Conservation (phyloP, 2,113 vertebrate genomes). For the Nibea coibor region DNA sequence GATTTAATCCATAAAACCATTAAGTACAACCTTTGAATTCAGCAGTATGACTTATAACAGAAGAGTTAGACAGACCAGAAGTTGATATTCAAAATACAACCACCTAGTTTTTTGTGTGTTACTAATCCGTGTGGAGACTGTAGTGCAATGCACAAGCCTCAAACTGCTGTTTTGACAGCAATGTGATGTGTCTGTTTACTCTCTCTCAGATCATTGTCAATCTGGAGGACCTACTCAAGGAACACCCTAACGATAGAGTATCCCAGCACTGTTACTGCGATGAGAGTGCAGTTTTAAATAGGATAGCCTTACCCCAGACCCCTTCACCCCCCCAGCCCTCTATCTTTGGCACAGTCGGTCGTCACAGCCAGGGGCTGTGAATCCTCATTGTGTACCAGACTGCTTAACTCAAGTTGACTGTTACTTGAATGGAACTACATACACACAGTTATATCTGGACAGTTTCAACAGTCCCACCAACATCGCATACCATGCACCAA, state of each 20-base stretch:
- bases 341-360: slow-evolving; percentile 76
- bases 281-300: slow-evolving; percentile 80
- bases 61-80: not conserved
- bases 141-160: not conserved
- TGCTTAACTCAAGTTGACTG: slow-evolving; percentile 65
- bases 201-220: slow-evolving; percentile 48
- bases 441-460: slow-evolving; percentile 67
- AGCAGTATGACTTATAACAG: not conserved
- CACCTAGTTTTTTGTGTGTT: slow-evolving; percentile 3
- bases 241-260: slow-evolving; percentile 64
- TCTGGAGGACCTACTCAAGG: slow-evolving; percentile 36
- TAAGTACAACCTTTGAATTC: not conserved
- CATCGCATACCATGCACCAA: slow-evolving; percentile 71
- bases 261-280: slow-evolving; percentile 58
- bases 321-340: slow-evolving; percentile 25
- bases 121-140: not conserved
- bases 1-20: not conserved
- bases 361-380: slow-evolving; percentile 72
- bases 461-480: slow-evolving; percentile 71
- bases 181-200: slow-evolving; percentile 45
- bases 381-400: slow-evolving; percentile 72
- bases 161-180: not conserved
- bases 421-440: slow-evolving; percentile 53
- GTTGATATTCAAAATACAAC: not conserved
- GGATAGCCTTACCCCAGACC: slow-evolving; percentile 43